Evolutionary conservation across 2,888 invertebrate genomes (phyloP), one percentile per base, ranked within the genome.

Genomic region (Microchrysa polita): DNA sequence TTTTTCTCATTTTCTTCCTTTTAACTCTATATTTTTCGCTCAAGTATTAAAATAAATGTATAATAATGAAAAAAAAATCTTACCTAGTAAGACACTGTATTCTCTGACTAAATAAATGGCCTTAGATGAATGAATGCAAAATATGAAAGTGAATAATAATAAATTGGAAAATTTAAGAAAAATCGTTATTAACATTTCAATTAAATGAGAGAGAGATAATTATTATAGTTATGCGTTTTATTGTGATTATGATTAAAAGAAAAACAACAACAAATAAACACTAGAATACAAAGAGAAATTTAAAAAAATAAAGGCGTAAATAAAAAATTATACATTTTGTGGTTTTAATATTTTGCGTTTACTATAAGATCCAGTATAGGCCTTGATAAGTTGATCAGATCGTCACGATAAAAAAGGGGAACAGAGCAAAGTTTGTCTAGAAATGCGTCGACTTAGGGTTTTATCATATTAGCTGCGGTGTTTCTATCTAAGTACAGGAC

Each of bases 81-180:
- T 42, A 61, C 9, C 5, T 34, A 61, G 16, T 61, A 53, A 67
- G 18, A 67, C n/a, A 67, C 23, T 53, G 34, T 52, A 67, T 67
- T 27, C 52, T 67, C 67, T 67, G 67, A 69, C 57, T 69, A 69
- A 69, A 69, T 55, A 69, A 69, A 69, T 55, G 69, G 69, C 69
- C 69, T 69, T 69, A 69, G 69, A 69, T 69, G 69, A 69, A 69
- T 52, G 53, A 57, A 69, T 69, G 40, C 53, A 67, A n/a, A n/a
- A 67, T 53, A 16, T 27, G 14, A 34, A 27, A 67, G 16, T 40
- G 22, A 67, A 67, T 16, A 53, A 67, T 67, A 18, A 67, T n/a
- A 48, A 63, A 63, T 16, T 9, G 40, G 16, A 40, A 63, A 63
- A n/a, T n/a, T n/a, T n/a, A n/a, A n/a, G n/a, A n/a, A n/a, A n/a